Percentiles rank a stretch among this genome's conserved stretches.
Conservation (phyloP, 2,797 vertebrate genomes). For the Streptopelia turtur region DNA sequence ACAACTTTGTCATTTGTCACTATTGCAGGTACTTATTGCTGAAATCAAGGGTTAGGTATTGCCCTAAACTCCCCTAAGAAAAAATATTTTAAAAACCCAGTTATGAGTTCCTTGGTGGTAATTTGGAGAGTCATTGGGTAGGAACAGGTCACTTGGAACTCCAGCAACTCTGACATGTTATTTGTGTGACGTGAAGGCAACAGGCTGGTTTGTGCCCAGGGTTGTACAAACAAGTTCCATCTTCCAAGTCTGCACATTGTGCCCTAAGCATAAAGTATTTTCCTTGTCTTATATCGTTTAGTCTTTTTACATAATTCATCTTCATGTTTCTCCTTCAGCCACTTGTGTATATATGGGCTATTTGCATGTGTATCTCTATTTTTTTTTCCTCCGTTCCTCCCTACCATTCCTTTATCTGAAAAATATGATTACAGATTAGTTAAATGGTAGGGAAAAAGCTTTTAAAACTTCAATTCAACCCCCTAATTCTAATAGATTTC, state of each 20-base stretch:
- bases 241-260: neutral
- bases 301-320: neutral
- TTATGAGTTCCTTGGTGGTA: neutral
- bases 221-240: neutral
- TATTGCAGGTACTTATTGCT: neutral
- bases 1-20: neutral
- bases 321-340: neutral
- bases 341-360: neutral
- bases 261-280: neutral
- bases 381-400: neutral
- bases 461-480: neutral
- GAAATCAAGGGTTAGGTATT: neutral
- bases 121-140: neutral
- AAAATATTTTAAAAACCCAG: neutral
- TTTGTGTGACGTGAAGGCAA: neutral
- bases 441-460: neutral
- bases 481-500: neutral
- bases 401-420: neutral
- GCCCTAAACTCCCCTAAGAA: neutral
- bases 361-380: neutral
- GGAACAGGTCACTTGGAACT: neutral
- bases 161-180: rapidly evolving
- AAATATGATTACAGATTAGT: neutral
- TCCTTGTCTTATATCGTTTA: neutral
- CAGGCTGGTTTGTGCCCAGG: neutral